Percentiles rank a stretch among this genome's conserved stretches.
phyloP scores from a whole-genome alignment of 37 sponge, comb jelly and placozoan species.

The Axinella damicornis region DNA sequence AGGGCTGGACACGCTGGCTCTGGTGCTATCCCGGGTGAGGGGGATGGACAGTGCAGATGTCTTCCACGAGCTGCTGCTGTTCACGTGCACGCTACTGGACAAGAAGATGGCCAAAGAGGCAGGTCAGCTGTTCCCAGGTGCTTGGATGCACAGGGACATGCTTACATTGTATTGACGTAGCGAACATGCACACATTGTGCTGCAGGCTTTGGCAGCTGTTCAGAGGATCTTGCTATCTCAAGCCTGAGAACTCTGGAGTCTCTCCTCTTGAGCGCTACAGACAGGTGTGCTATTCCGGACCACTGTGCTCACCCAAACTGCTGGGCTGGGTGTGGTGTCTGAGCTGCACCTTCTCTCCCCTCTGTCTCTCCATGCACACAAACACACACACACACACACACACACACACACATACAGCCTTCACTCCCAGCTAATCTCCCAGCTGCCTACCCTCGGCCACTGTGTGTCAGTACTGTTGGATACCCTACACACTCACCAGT shows the following conservation, averaged over 20 bases:
- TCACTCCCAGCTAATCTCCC: not conserved
- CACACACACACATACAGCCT: constrained; percentile 5
- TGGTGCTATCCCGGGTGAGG: constrained; percentile 20
- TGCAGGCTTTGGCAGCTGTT: constrained; percentile 1
- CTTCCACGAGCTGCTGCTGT: constrained; percentile 46
- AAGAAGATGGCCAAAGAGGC: constrained; percentile 21
- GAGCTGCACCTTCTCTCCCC: not conserved
- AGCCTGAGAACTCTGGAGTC: not conserved
- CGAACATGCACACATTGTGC: too few species aligned
- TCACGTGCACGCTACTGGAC: constrained; percentile 63
- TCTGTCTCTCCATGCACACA: too few species aligned
- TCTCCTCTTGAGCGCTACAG: not conserved
- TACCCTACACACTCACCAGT: not conserved
- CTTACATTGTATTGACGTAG: too few species aligned
- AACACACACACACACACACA: too few species aligned
- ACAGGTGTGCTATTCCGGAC: too few species aligned
- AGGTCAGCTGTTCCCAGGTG: constrained; percentile 51
- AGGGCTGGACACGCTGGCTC: not conserved
- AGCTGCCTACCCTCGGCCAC: constrained; percentile 59
- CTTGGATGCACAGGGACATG: too few species aligned
- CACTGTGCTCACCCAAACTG: too few species aligned
- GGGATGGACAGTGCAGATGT: constrained; percentile 22
- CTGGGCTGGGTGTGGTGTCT: not conserved
- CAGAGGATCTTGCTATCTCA: constrained; percentile 11
- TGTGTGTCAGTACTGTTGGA: constrained; percentile 62